phyloP scores from a whole-genome alignment of 1,140 invertebrate species.

The Pogonus chalceus region DNA sequence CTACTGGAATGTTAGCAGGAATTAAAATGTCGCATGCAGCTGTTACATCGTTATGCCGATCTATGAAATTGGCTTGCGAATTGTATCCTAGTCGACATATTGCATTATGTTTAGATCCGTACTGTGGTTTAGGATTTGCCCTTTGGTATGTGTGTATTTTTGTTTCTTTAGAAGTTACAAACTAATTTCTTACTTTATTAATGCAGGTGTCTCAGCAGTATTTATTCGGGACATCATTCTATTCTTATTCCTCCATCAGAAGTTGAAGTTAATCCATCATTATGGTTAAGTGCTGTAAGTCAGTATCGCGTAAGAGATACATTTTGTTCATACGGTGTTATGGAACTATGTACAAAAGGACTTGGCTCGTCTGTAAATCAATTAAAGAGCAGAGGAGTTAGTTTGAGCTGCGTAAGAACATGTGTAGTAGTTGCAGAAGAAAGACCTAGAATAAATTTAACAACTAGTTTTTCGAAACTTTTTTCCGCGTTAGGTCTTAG shows the following conservation, averaged over 20 bases:
- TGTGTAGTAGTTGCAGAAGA: constrained; percentile 99
- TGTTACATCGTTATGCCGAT: constrained; percentile 84
- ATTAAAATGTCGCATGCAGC: constrained; percentile 94
- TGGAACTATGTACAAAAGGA: constrained; percentile 97
- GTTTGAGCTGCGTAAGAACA: constrained; percentile 88
- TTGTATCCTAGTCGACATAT: constrained; percentile 96
- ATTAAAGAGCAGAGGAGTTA: constrained; percentile 80
- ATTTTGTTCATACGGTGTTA: constrained; percentile 98
- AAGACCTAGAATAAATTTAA: constrained; percentile 87
- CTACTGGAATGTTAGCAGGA: constrained; percentile 95
- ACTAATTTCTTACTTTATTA: too few relatives aligned
- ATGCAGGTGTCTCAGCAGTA: constrained; percentile 75
- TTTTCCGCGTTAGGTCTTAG: constrained; percentile 92
- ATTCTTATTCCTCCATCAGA: constrained; percentile 97
- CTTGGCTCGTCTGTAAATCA: constrained; percentile 85
- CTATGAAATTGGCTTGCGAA: constrained; percentile 97
- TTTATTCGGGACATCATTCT: constrained; percentile 98
- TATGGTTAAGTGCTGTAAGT: constrained; percentile 93
- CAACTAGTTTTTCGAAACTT: constrained; percentile 93
- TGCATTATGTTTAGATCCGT: constrained; percentile 93
- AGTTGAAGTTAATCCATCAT: constrained; percentile 91
- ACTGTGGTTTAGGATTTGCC: constrained; percentile 94
- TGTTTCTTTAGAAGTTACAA: too few relatives aligned
- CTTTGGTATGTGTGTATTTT: constrained; percentile 60
- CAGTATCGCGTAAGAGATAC: constrained; percentile 97